Evolutionary conservation across 2,113 vertebrate genomes (phyloP).

Genomic region (Carlito syrichta): DNA sequence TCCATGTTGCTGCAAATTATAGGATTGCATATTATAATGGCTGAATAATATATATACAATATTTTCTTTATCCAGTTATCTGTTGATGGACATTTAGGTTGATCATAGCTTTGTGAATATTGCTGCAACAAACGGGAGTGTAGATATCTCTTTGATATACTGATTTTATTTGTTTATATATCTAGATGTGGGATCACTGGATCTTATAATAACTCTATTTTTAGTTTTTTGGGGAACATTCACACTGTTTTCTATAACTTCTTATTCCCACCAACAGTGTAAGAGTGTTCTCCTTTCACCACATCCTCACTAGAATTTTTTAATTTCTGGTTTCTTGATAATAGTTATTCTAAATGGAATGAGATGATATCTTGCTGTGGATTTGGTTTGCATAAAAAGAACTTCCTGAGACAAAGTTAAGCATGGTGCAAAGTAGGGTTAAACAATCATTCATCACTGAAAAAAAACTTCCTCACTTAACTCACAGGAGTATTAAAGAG

Average conservation of each 20-base stretch:
- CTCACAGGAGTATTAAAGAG: fast-evolving
- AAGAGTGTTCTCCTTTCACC: neutral
- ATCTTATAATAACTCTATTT: neutral
- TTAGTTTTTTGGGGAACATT: neutral
- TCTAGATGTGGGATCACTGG: neutral
- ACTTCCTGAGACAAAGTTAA: neutral
- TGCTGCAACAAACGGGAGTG: neutral
- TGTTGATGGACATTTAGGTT: neutral
- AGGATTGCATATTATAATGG: neutral
- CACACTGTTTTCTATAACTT: neutral
- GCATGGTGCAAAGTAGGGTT: neutral
- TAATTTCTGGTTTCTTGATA: too few species aligned
- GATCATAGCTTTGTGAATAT: neutral
- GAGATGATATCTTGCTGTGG: neutral
- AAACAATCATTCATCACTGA: neutral
- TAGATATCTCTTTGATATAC: neutral
- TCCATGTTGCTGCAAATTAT: neutral
- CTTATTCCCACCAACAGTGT: neutral
- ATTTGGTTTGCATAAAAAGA: neutral
- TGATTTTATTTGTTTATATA: neutral
- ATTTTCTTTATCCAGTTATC: neutral
- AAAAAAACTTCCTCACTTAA: neutral
- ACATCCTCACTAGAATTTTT: neutral
- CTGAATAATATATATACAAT: neutral
- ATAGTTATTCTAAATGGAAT: too few species aligned